Evolutionary conservation across 2,888 invertebrate genomes (phyloP).

Genomic region (Melangyna quadrimaculata): DNA sequence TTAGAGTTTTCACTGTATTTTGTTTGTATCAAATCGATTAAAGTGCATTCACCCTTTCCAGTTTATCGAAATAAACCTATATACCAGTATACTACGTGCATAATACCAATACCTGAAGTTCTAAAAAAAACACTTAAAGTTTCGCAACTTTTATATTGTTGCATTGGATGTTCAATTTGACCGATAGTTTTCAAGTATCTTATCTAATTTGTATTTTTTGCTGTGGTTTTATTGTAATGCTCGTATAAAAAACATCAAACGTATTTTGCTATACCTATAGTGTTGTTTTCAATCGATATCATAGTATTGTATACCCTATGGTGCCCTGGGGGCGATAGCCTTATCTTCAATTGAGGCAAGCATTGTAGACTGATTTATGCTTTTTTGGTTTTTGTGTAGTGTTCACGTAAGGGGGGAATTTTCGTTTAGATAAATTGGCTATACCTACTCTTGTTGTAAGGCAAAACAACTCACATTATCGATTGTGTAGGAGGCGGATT

Average conservation of each 20-base stretch:
- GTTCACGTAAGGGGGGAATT: neutral
- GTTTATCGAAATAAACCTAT: neutral
- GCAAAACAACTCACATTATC: neutral
- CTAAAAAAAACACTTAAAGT: neutral
- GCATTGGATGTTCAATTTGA: slow-evolving; percentile 12
- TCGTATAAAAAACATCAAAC: neutral
- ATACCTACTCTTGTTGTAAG: neutral
- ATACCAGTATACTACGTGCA: neutral
- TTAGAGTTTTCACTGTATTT: neutral
- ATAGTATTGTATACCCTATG: neutral
- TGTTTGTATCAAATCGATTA: neutral
- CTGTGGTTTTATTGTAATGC: neutral
- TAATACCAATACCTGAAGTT: neutral
- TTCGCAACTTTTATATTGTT: slow-evolving; percentile 40
- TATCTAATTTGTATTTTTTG: slow-evolving; percentile 31
- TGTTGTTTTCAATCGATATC: slow-evolving; percentile 5
- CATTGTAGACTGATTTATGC: slow-evolving; percentile 22
- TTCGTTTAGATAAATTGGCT: neutral
- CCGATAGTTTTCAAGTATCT: slow-evolving; percentile 23
- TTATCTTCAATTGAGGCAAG: slow-evolving; percentile 13
- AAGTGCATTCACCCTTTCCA: neutral
- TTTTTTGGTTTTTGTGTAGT: neutral
- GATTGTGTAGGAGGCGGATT: slow-evolving; percentile 32
- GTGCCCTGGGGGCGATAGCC: slow-evolving; percentile 1
- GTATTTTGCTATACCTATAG: neutral